phyloP scores from a whole-genome alignment of 2,113 vertebrate genomes.

The Lophius piscatorius region DNA sequence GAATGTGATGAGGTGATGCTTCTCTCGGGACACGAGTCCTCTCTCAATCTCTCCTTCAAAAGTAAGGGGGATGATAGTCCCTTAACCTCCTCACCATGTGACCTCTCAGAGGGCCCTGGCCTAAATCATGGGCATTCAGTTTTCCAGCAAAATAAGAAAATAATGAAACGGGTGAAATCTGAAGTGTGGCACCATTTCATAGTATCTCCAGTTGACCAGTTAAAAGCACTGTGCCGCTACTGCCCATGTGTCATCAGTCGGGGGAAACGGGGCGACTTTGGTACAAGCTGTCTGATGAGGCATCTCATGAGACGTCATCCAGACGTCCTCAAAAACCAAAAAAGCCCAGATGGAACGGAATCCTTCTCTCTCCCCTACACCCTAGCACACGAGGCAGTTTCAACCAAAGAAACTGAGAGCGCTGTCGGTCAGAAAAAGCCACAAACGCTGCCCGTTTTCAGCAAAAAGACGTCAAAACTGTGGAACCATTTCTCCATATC shows the following conservation, averaged over 20 bases:
- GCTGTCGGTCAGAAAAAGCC: constrained; percentile 78
- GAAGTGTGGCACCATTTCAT: constrained; percentile 97
- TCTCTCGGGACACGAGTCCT: constrained; percentile 76
- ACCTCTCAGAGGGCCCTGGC: constrained; percentile 74
- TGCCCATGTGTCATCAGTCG: constrained; percentile 92
- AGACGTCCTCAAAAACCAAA: constrained; percentile 87
- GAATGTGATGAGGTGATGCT: constrained; percentile 79
- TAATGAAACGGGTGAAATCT: constrained; percentile 93
- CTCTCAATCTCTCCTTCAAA: constrained; percentile 81
- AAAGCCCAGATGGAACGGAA: constrained; percentile 78
- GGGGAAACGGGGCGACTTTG: constrained; percentile 92
- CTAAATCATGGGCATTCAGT: constrained; percentile 78
- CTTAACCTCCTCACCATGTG: constrained; percentile 81
- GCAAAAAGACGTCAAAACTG: constrained; percentile 98
- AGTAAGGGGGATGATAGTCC: constrained; percentile 77
- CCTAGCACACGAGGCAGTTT: constrained; percentile 81
- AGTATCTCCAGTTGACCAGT: constrained; percentile 88
- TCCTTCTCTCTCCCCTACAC: constrained; percentile 78
- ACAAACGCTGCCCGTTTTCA: constrained; percentile 83
- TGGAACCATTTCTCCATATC: constrained; percentile 98
- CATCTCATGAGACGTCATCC: constrained; percentile 92
- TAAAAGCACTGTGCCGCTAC: constrained; percentile 93
- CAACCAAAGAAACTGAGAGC: constrained; percentile 78
- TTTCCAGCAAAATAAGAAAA: constrained; percentile 94
- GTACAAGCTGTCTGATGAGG: constrained; percentile 94